phyloP scores from a whole-genome alignment of 2,888 invertebrate genomes.

The Euplexia lucipara region DNA sequence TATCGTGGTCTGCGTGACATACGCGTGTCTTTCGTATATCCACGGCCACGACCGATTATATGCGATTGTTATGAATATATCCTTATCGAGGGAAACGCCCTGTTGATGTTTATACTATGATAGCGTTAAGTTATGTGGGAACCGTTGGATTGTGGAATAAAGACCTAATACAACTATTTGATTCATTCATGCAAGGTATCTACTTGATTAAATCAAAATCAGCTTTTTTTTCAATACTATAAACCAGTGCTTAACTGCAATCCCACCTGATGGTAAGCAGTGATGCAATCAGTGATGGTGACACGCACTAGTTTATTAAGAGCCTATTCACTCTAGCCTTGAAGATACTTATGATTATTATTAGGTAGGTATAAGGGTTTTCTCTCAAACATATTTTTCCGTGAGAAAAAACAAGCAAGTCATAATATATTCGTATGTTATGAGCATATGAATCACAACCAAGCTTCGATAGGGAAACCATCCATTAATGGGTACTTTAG shows the following conservation, averaged over 20 bases:
- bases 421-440: background rate
- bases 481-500: background rate
- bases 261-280: no score
- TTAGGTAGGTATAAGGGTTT: no score
- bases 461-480: background rate
- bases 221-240: no score
- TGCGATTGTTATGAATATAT: constrained; percentile 26
- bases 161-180: background rate
- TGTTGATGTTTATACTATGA: constrained; percentile 12
- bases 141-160: constrained; percentile 12
- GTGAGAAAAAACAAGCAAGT: background rate
- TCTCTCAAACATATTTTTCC: constrained; percentile 4
- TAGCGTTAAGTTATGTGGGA: constrained; percentile 44
- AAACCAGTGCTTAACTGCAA: no score
- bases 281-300: no score
- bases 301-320: no score
- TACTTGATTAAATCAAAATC: no score
- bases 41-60: constrained; percentile 23
- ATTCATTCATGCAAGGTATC: no score
- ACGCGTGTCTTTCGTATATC: constrained; percentile 29
- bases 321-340: no score
- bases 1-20: constrained; percentile 28
- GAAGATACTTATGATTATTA: no score
- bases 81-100: constrained; percentile 51
- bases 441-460: constrained; percentile 1